Evolutionary conservation across 1,140 invertebrate genomes (phyloP).

Genomic region (Hyles vespertilio): DNA sequence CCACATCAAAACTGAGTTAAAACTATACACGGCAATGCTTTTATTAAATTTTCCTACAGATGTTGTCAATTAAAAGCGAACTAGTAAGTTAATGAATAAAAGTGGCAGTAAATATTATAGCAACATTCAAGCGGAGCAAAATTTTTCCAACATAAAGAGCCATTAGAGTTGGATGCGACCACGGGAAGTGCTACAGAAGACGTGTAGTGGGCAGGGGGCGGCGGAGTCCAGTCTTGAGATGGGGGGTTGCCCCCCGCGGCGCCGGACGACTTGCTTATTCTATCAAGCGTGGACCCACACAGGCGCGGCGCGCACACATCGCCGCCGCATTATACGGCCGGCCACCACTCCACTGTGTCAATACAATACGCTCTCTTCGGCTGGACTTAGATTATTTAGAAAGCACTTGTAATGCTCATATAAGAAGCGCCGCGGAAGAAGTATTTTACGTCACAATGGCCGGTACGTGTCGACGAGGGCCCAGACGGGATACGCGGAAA

Average conservation of each 20-base stretch:
- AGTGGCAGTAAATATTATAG: too few species aligned
- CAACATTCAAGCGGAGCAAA: neutral
- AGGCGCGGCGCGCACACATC: conserved; percentile 46
- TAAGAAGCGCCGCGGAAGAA: conserved; percentile 74
- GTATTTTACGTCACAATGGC: conserved; percentile 73
- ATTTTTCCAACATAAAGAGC: conserved; percentile 45
- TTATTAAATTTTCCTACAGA: too few species aligned
- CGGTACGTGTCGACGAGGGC: conserved; percentile 64
- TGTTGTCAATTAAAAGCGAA: too few species aligned
- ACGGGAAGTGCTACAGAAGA: conserved; percentile 71
- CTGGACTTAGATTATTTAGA: conserved; percentile 78
- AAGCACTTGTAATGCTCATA: conserved; percentile 78
- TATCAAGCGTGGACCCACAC: conserved; percentile 71
- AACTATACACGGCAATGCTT: too few species aligned
- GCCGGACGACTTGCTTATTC: conserved; percentile 75
- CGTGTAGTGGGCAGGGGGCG: conserved; percentile 67
- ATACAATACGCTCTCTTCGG: conserved; percentile 76
- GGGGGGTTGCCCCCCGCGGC: conserved; percentile 40
- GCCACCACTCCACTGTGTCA: conserved; percentile 77
- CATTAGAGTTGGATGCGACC: conserved; percentile 63
- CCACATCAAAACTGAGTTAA: too few species aligned
- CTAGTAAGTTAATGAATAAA: too few species aligned
- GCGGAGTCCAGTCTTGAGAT: conserved; percentile 71
- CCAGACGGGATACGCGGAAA: conserved; percentile 60
- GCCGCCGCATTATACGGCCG: conserved; percentile 67